These are phyloP conservation scores for Limnodromus scolopaceus DNA, from an alignment of 2,797 vertebrate species.

Conservation along the genomic window DNA sequence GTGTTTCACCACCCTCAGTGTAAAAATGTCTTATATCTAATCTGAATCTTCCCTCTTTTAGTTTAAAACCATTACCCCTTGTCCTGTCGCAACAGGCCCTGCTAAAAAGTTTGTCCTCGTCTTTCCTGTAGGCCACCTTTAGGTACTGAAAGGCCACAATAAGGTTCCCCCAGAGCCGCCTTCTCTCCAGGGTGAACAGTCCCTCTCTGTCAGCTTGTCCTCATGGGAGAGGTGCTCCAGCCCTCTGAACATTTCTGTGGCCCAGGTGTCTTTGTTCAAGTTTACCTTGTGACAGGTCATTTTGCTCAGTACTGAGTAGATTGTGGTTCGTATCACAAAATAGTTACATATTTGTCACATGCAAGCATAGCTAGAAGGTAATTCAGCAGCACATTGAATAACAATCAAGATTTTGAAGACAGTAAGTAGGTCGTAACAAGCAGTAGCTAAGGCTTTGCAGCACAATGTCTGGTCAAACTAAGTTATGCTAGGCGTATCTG, in stretches of 20 bases:
- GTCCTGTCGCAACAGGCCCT: fast-evolving
- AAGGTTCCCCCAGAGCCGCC: not conserved
- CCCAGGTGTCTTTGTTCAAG: not conserved
- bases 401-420: not conserved
- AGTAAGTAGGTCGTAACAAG: not conserved
- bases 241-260: fast-evolving
- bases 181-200: not conserved
- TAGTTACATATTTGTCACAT: not conserved
- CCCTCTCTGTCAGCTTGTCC: fast-evolving
- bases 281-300: not conserved
- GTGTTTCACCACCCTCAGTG: fast-evolving
- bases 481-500: not conserved
- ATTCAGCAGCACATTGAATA: not conserved
- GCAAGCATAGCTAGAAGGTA: not conserved
- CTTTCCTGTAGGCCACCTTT: not conserved
- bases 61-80: not conserved
- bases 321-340: not conserved
- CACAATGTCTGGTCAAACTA: not conserved
- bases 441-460: not conserved
- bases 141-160: not conserved
- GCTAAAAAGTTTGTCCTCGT: not conserved
- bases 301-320: not conserved
- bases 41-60: not conserved
- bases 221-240: not conserved
- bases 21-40: not conserved